Evolutionary conservation across 2,797 vertebrate species (phyloP).

Genomic region (Tinamus major): DNA sequence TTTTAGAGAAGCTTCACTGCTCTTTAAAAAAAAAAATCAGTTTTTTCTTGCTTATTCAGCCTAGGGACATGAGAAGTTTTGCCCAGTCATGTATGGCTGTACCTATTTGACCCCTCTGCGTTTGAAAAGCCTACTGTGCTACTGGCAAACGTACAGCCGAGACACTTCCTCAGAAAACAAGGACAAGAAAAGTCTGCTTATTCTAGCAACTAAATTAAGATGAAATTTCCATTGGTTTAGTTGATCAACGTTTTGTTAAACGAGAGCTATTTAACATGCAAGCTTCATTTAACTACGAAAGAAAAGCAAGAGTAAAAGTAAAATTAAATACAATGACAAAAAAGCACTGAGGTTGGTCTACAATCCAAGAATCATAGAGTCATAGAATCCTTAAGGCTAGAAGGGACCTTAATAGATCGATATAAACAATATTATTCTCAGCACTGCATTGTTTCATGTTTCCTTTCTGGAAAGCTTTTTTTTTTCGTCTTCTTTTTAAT

Average conservation of each 20-base stretch:
- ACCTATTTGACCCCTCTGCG: background rate
- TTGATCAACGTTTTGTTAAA: constrained; percentile 44
- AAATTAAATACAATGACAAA: constrained; percentile 1
- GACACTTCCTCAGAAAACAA: constrained; percentile 31
- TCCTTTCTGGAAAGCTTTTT: constrained; percentile 32
- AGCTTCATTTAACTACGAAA: background rate
- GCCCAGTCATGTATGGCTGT: background rate
- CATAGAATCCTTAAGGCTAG: too few species aligned
- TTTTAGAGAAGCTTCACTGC: background rate
- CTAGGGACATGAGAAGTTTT: background rate
- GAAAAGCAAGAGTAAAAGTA: background rate
- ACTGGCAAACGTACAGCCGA: constrained; percentile 12
- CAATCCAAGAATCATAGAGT: background rate
- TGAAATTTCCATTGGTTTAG: constrained; percentile 14
- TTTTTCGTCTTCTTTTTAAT: constrained; percentile 9
- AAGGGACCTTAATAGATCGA: too few species aligned
- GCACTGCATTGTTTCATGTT: background rate
- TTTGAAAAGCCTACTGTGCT: constrained; percentile 5
- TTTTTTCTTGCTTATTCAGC: background rate
- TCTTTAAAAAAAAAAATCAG: background rate
- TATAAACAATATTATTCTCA: constrained; percentile 9
- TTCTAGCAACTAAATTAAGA: constrained; percentile 47
- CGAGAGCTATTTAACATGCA: background rate
- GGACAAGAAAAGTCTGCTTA: constrained; percentile 38
- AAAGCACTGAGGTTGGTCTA: background rate